Base-by-base conservation (phyloP, 2,888 invertebrate genomes). In the Xestia ashworthii region DNA sequence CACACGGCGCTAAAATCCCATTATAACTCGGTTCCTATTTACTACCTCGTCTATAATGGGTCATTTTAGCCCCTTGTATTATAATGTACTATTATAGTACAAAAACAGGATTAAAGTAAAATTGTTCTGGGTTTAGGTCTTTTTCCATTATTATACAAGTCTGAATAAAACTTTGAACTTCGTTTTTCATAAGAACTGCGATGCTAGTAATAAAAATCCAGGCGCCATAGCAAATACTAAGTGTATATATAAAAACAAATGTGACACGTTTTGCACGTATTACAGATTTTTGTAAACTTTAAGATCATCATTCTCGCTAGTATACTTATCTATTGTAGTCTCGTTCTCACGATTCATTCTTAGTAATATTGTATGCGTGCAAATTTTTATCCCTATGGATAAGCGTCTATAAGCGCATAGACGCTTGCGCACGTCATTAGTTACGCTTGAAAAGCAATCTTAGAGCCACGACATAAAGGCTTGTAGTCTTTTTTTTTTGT, bases 361-460 rank as follows among this genome's bases (percentile, higher is more conserved):
- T 41, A 48, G 22, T 22, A 19, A 62, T 46, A 46, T 55, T 38
- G 1, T 44, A 16, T 38, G 11, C 2, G 16, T 46, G 19, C 12
- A 41, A 41, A 65, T 22, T 38, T 55, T 53, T 25, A 25, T 66
- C 25, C 12, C 6, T 65, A 58, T n/a, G 2, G 25, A 14, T 58
- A 58, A 58, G 25, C 6, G 25, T n/a, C 0, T 58, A 14, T 58
- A 58, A 58, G 25, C 2, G 25, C 25, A 64, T 22, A 41, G 25
- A n/a, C 62, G 41, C n/a, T 38, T 77, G 25, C 78, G 66, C 55
- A 46, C 2, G 38, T 58, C 53, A 41, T 11, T 32, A 38, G 55
- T 19, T 46, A 58, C 16, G 58, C 6, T 74, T 73, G 19, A 55
- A 16, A 71, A 32, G 6, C 16, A 16, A 22, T n/a, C 46, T 71